These are phyloP conservation scores for Unio delphinus DNA, from an alignment of 2,888 invertebrate genomes.

Conservation along the genomic window DNA sequence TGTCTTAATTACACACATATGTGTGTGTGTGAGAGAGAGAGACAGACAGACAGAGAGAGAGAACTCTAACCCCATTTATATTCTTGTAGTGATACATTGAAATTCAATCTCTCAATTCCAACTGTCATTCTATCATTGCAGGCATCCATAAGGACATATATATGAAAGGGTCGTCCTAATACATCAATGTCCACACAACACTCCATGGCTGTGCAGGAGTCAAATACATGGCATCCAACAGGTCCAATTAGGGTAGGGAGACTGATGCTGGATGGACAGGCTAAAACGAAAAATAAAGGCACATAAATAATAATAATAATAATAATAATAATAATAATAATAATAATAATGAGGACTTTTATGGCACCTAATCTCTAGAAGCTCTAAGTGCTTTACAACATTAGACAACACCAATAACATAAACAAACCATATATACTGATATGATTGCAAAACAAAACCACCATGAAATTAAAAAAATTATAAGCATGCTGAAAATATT, in stretches of 20 bases:
- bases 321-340: no score
- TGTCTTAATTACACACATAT: no score
- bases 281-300: neutral
- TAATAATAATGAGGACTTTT: no score
- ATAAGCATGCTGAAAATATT: no score
- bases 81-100: conserved; percentile 9
- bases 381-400: no score
- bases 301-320: neutral
- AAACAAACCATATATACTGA: no score
- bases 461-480: no score
- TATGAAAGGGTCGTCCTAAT: conserved; percentile 8
- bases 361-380: no score
- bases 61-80: conserved; percentile 5
- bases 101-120: conserved; percentile 16
- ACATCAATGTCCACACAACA: conserved; percentile 12
- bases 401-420: no score
- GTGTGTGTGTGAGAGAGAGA: no score
- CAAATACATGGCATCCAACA: conserved; percentile 9
- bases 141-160: conserved; percentile 11
- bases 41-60: no score
- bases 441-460: no score
- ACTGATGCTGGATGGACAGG: neutral
- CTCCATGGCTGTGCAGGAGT: conserved; percentile 12
- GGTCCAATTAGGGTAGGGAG: neutral
- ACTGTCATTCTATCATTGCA: conserved; percentile 13